Percentiles rank a stretch among this genome's conserved stretches.
These are phyloP conservation scores for Lasioglossum pauxillum DNA, from an alignment of 2,888 invertebrate species.

Conservation along the genomic window DNA sequence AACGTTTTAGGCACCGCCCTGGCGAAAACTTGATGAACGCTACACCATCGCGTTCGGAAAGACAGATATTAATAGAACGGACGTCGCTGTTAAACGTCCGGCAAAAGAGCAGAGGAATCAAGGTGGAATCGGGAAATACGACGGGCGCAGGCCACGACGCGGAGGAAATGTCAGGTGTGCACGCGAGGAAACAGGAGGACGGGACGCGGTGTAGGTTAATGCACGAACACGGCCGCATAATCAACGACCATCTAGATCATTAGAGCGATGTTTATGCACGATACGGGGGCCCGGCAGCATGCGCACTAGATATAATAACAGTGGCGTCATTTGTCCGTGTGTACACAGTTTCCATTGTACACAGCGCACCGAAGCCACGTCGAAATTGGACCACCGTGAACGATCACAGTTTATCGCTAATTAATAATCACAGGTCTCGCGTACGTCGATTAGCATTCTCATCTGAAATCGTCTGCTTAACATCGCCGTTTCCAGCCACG, in stretches of 20 bases:
- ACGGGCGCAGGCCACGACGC: not conserved
- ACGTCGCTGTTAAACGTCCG: not conserved
- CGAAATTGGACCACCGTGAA: conserved; percentile 42
- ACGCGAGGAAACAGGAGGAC: conserved; percentile 22
- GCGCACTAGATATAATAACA: conserved; percentile 60
- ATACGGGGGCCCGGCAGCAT: conserved; percentile 36
- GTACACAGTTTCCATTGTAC: conserved; percentile 34
- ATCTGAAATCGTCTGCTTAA: not conserved
- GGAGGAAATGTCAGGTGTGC: conserved; percentile 17
- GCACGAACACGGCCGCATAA: conserved; percentile 49
- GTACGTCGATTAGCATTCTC: conserved; percentile 25
- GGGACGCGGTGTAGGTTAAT: conserved; percentile 49
- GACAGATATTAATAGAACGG: not conserved
- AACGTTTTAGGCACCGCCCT: too few relatives aligned
- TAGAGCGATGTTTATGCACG: conserved; percentile 58
- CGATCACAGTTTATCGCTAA: conserved; percentile 37
- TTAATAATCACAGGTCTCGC: conserved; percentile 42
- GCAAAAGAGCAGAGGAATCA: not conserved
- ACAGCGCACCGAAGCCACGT: not conserved
- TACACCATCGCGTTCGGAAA: too few relatives aligned
- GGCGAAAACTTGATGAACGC: too few relatives aligned
- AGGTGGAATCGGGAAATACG: not conserved
- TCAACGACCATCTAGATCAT: conserved; percentile 61
- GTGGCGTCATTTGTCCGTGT: conserved; percentile 35
- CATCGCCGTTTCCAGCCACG: not conserved